Percentiles rank a stretch among this genome's conserved stretches.
phyloP scores from a whole-genome alignment of 2,888 invertebrate genomes.

The Acanthopleura granulata region DNA sequence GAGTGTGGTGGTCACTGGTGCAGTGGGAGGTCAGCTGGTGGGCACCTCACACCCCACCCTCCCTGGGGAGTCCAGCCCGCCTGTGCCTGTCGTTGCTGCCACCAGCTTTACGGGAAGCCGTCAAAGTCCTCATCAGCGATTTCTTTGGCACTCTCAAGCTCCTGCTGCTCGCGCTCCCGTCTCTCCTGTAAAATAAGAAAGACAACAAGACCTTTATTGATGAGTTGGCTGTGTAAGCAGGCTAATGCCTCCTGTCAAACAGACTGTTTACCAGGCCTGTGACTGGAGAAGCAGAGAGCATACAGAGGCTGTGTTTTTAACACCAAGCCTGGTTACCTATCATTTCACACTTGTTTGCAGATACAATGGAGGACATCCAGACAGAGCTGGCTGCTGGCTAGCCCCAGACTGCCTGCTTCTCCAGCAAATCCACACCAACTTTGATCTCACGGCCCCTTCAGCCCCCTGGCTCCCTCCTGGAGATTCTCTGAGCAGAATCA shows the following conservation, averaged over 20 bases:
- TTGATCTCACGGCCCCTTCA: no score
- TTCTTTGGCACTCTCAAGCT: constrained; percentile 98
- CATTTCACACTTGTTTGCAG: constrained; percentile 18
- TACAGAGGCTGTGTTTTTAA: constrained; percentile 15
- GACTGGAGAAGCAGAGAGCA: constrained; percentile 7
- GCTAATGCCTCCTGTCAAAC: constrained; percentile 12
- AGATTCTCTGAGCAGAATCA: no score
- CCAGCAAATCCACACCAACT: no score
- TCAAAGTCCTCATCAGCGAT: constrained; percentile 95
- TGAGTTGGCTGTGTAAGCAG: constrained; percentile 15
- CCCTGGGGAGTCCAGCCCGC: background rate
- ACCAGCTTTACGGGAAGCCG: constrained; percentile 57
- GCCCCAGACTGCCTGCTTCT: background rate
- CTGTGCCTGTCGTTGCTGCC: constrained; percentile 40
- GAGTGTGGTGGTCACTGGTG: no score
- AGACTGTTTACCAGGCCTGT: constrained; percentile 9
- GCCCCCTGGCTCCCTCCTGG: no score
- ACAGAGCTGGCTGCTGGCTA: background rate
- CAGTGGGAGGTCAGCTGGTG: no score
- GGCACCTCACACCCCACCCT: no score
- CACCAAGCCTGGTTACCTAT: constrained; percentile 9
- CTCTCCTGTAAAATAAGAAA: constrained; percentile 75
- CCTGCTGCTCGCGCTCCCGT: constrained; percentile 96
- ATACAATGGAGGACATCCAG: constrained; percentile 12
- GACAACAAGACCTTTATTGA: constrained; percentile 16